Percentiles rank a stretch among this genome's conserved stretches.
phyloP scores from a whole-genome alignment of 2,113 vertebrate genomes.

The Empidonax alnorum region DNA sequence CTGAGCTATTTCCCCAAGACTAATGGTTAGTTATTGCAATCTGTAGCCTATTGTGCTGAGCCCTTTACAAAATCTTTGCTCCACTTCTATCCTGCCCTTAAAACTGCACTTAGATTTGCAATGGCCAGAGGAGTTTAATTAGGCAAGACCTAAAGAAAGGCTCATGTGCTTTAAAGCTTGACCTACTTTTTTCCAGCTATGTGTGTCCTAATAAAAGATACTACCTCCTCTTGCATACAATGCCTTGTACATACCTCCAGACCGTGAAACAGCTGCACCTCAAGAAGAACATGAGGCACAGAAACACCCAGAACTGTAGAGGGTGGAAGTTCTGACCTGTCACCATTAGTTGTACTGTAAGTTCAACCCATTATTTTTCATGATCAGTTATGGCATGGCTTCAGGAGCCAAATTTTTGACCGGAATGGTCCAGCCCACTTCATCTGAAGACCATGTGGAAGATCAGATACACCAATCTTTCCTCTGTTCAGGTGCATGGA shows the following conservation, averaged over 20 bases:
- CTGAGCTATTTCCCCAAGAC: constrained; percentile 58
- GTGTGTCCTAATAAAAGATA: neutral
- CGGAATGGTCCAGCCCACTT: neutral
- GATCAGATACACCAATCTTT: neutral
- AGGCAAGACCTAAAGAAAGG: neutral
- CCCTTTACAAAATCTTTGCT: neutral
- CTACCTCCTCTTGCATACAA: neutral
- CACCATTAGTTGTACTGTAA: neutral
- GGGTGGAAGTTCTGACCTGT: neutral
- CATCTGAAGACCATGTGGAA: neutral
- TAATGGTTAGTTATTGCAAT: constrained; percentile 21
- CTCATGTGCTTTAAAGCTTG: neutral
- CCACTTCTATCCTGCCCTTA: neutral
- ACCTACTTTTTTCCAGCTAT: neutral
- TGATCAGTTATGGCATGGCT: neutral
- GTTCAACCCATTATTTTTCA: neutral
- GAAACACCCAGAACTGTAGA: neutral
- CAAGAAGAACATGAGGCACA: neutral
- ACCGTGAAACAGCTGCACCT: neutral
- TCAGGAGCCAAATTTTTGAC: neutral
- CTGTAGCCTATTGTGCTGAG: constrained; percentile 42
- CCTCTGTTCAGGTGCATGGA: neutral
- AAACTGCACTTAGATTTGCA: neutral
- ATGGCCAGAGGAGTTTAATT: neutral
- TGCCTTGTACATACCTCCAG: neutral